These are phyloP conservation scores for Sciurus niger DNA, from an alignment of 2,113 vertebrate genomes.

Conservation along the genomic window DNA sequence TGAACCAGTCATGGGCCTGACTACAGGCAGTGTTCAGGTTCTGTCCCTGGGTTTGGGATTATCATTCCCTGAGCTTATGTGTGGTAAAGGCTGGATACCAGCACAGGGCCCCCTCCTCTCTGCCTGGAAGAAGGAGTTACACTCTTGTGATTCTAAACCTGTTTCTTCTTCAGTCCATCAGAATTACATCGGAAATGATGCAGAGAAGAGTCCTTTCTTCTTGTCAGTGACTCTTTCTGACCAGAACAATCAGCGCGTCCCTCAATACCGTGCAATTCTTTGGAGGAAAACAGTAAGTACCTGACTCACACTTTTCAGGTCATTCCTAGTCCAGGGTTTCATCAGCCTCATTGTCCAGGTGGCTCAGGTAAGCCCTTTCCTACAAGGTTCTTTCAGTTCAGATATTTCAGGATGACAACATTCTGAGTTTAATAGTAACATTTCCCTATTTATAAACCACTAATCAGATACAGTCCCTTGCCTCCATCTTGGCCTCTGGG, in stretches of 20 bases:
- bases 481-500: background rate
- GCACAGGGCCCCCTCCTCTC: accelerated
- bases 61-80: background rate
- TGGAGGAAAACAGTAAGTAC: conserved; percentile 97
- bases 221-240: conserved; percentile 98
- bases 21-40: background rate
- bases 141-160: background rate
- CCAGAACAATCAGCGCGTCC: conserved; percentile 97
- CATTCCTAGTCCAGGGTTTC: background rate
- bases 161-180: conserved; percentile 94
- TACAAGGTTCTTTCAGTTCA: background rate
- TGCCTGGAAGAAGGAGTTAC: background rate
- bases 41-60: background rate
- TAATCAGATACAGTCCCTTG: background rate
- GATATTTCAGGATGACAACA: background rate
- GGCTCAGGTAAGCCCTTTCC: background rate
- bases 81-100: background rate
- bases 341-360: background rate
- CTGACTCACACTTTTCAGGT: background rate
- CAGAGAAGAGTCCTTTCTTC: conserved; percentile 98
- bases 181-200: conserved; percentile 97
- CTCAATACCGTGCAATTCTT: conserved; percentile 97
- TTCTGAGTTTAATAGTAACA: background rate
- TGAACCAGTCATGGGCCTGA: background rate
- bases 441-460: background rate